These are phyloP conservation scores for Podargus strigoides DNA, from an alignment of 2,797 vertebrate species.

Conservation along the genomic window DNA sequence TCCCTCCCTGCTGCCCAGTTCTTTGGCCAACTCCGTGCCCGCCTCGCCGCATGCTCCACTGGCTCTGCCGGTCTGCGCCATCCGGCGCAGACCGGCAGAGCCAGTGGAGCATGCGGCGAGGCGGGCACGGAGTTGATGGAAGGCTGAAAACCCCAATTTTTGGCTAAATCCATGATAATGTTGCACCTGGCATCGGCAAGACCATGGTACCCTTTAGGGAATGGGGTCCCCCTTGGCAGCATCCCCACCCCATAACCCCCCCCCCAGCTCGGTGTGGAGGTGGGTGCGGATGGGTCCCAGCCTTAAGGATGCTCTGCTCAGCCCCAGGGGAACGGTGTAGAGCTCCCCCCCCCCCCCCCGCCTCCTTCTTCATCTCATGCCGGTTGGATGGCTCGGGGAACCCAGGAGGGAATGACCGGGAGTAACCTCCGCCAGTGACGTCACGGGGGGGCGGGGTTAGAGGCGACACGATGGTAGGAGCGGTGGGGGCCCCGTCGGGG, in stretches of 20 bases:
- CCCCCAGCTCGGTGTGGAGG: background rate
- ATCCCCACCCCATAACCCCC: background rate
- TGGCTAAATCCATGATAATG: background rate
- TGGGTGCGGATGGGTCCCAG: background rate
- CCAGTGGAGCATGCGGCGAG: background rate
- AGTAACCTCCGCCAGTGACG: slow-evolving; percentile 37
- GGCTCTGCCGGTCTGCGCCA: background rate
- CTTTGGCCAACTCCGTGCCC: fast-evolving
- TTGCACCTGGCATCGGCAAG: background rate
- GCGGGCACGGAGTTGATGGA: fast-evolving
- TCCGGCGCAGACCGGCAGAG: background rate
- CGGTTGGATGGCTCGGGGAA: background rate
- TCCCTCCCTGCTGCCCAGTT: background rate
- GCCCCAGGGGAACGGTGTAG: background rate
- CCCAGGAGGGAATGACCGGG: slow-evolving; percentile 37
- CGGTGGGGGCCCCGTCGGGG: background rate
- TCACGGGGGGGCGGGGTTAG: background rate
- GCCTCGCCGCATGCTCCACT: background rate
- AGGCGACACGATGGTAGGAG: background rate
- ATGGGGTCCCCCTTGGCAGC: too few relatives aligned
- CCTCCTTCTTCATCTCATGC: background rate
- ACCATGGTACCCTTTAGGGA: background rate
- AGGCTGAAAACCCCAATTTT: background rate
- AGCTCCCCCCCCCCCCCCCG: too few relatives aligned
- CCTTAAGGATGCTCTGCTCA: background rate